Evolutionary conservation across 2,797 vertebrate genomes (phyloP), one percentile per base, ranked within the genome.

Genomic region (Oceanodroma leucorhoa): DNA sequence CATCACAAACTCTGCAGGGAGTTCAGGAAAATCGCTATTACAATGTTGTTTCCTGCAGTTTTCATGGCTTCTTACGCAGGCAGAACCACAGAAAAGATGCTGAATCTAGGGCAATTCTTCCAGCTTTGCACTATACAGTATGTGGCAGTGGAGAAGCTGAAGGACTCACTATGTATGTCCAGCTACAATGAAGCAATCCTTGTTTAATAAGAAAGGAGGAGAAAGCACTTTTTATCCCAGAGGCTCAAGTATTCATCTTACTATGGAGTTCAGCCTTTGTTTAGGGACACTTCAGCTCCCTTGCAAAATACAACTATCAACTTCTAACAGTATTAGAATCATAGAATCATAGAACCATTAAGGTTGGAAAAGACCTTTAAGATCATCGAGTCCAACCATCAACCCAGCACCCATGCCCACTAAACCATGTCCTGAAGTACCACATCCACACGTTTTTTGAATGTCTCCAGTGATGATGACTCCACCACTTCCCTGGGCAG

Each of bases 51-150:
- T 75, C 78, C 75, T 75, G 64, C 30, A 36, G 70, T 66, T 95
- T 89, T 94, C 81, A 84, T 79, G 66, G 58, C 66, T 85, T 93
- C 83, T 90, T 66, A 86, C 58, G 51, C 38, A 87, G 90, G 54
- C n/a, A 55, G 75, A 91, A 76, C 1, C 1, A 66, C 38, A 88
- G 36, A 83, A 93, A 88, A 66, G 64, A 46, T 43, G 14, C n/a
- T 75, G 67, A 95, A 96, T 92, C 64, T 94, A 73, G 90, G 84
- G 53, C 92, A 95, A 27, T 72, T 64, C 86, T 80, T 91, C 66
- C 64, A 78, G 73, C 70, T 73, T 93, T 95, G 48, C 75, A 36
- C 48, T 66, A 5, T 55, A 32, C 18, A 66, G 22, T 27, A 69
- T 58, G 58, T 50, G 75, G 51, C 81, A 2, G 0, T 30, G 60